Evolutionary conservation across 2,888 invertebrate genomes (phyloP), one percentile per base, ranked within the genome.

Genomic region (Dexiosoma caninum): DNA sequence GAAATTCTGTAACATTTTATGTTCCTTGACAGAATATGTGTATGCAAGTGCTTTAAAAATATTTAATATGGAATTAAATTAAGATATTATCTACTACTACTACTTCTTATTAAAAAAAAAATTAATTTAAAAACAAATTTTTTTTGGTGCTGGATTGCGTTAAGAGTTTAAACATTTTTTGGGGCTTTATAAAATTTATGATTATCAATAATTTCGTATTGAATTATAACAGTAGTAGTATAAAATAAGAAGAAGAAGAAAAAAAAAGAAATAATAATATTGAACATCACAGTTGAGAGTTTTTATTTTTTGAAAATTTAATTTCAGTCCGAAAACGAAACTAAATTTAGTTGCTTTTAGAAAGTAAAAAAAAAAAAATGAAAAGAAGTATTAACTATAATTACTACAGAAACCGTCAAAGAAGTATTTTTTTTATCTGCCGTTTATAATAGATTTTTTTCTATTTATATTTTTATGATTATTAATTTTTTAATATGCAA

Each of bases 281-380:
- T n/a, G n/a, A n/a, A 75, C 81, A 83, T 83, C 83, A 84, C 84
- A 83, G 81, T 69, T 78, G 83, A 82, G 81, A 84, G 84, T 83
- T 82, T 82, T 83, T 77, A 67, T 59, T 46, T 49, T 59, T 23
- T 8, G 19, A 55, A 62, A 64, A 23, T 14, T 62, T 62, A 7
- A 32, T 27, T 66, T 21, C 57, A 57, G n/a, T 2, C 16, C 16
- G 6, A 35, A 40, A 21, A 23, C 42, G 16, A 72, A 70, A 79
- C 46, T 62, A 74, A n/a, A 53, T 69, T 81, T 70, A 80, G 76
- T 81, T 80, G 71, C 70, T 80, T 53, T 72, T 77, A 78, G 49
- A 42, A 55, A 71, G 19, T 42, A 67, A 49, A 76, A 19, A 40
- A 40, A 44, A 40, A 55, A 57, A 19, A 59, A 32, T n/a, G 44